Evolutionary conservation across 2,113 vertebrate species (phyloP).

Genomic region (Axis porcinus): DNA sequence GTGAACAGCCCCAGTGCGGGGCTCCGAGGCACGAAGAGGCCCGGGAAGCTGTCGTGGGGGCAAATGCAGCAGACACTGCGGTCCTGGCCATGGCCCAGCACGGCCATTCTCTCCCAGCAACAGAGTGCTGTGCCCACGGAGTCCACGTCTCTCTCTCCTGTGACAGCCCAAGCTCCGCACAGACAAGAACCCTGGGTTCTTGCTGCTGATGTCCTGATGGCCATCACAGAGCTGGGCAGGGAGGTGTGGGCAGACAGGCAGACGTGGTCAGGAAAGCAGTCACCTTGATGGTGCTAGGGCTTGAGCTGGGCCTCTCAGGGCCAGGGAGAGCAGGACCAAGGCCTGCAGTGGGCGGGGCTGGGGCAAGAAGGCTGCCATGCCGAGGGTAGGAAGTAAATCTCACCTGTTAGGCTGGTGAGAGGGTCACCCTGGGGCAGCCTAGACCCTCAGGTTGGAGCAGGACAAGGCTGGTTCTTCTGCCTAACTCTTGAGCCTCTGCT

Average conservation of each 20-base stretch:
- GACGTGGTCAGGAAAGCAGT: neutral
- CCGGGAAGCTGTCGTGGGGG: accelerated
- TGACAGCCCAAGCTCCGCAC: neutral
- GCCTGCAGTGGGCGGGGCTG: neutral
- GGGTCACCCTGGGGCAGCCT: neutral
- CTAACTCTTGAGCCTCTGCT: neutral
- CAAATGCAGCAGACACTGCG: accelerated
- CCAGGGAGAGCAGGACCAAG: neutral
- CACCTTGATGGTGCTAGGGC: neutral
- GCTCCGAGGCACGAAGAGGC: accelerated
- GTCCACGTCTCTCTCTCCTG: neutral
- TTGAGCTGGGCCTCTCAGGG: neutral
- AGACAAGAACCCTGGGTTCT: neutral
- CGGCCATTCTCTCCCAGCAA: accelerated
- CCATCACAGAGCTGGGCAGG: neutral
- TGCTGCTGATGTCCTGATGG: neutral
- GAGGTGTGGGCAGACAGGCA: neutral
- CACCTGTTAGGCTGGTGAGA: neutral
- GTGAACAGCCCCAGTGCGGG: neutral
- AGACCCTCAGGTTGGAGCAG: neutral
- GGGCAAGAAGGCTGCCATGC: accelerated
- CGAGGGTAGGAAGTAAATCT: neutral
- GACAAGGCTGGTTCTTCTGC: neutral
- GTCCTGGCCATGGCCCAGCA: no score
- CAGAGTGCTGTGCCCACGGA: accelerated